These are phyloP conservation scores for Amphiura filiformis DNA, from an alignment of 35 echinoderm and acorn worm species.

Conservation along the genomic window DNA sequence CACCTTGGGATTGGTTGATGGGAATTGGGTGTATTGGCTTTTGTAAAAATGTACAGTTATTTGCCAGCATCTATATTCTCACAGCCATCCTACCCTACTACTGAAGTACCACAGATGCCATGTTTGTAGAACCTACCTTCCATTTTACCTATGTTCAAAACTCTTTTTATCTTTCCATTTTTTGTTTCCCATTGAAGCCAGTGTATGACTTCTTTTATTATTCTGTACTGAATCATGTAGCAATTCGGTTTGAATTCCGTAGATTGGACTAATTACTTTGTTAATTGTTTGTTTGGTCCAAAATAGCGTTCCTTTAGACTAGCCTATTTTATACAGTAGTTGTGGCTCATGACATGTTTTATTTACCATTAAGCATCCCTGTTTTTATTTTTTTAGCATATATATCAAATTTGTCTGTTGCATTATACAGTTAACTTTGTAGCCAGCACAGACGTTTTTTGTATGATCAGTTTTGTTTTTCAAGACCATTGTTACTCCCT, in stretches of 20 bases:
- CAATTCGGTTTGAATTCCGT: background rate
- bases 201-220: background rate
- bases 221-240: background rate
- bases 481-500: background rate
- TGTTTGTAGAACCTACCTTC: background rate
- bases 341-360: background rate
- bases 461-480: background rate
- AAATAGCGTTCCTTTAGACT: background rate
- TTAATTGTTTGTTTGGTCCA: no score
- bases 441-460: background rate
- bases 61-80: background rate
- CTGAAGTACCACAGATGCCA: background rate
- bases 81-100: background rate
- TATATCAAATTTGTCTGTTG: background rate
- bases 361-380: background rate
- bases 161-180: background rate
- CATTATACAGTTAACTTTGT: background rate
- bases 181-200: background rate
- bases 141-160: background rate
- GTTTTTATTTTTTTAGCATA: background rate
- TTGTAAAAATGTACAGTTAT: slow-evolving; percentile 12
- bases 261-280: background rate
- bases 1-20: background rate
- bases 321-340: slow-evolving; percentile 6
- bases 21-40: background rate